These are phyloP conservation scores for Eueides isabella DNA, from an alignment of 1,140 invertebrate species.

Conservation along the genomic window DNA sequence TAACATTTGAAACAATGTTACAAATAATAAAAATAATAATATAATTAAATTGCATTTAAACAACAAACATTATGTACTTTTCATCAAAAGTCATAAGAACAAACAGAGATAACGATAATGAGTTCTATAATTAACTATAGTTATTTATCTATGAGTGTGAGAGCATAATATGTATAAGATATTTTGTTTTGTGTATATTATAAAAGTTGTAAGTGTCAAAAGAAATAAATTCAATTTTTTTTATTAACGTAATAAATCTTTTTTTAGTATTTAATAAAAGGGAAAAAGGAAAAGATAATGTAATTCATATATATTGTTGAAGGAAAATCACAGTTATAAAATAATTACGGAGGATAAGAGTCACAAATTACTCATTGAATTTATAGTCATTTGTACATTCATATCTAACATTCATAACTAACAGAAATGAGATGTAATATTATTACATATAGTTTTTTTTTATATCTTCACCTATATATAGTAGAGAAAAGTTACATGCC, in stretches of 20 bases:
- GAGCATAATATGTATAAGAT: background rate
- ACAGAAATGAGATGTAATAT: too few relatives aligned
- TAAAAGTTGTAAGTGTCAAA: too few relatives aligned
- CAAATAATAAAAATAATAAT: background rate
- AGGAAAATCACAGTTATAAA: background rate
- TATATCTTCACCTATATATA: too few relatives aligned
- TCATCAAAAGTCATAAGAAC: background rate
- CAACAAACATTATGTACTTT: background rate
- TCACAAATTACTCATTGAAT: too few relatives aligned
- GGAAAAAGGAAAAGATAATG: background rate
- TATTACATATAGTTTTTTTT: too few relatives aligned
- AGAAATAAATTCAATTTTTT: too few relatives aligned
- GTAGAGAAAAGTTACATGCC: too few relatives aligned
- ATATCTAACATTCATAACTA: too few relatives aligned
- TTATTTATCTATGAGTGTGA: background rate
- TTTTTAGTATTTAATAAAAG: background rate
- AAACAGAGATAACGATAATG: slow-evolving; percentile 11
- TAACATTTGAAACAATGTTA: too few relatives aligned
- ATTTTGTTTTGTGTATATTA: too few relatives aligned
- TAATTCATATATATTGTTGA: slow-evolving; percentile 1
- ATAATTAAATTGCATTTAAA: background rate
- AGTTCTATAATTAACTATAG: background rate
- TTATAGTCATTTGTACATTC: too few relatives aligned
- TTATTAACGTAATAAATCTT: background rate
- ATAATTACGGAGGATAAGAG: background rate